These are phyloP conservation scores for Dendrophyllia cribrosa DNA, from an alignment of 64 coral and sea anemone genomes.

Conservation along the genomic window DNA sequence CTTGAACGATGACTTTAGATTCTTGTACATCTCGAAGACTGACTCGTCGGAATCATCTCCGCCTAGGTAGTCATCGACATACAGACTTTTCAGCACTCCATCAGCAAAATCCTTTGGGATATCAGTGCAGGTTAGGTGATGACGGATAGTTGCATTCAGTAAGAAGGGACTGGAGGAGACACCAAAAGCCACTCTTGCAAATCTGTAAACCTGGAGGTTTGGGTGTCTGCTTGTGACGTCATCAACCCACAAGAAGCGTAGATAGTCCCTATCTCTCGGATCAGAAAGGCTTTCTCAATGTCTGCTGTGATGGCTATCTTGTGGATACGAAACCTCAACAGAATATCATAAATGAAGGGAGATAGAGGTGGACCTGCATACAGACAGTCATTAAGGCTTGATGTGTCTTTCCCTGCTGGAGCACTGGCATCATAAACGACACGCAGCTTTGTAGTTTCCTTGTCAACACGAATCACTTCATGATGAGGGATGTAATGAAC, in stretches of 20 bases:
- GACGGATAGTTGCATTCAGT: too few species aligned
- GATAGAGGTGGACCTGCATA: constrained; percentile 57
- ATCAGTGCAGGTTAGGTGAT: too few species aligned
- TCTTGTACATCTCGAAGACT: constrained; percentile 40
- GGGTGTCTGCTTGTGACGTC: constrained; percentile 6
- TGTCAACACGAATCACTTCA: constrained; percentile 45
- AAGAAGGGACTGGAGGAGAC: too few species aligned
- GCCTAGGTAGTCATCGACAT: too few species aligned
- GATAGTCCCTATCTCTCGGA: constrained; percentile 45
- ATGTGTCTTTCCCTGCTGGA: constrained; percentile 10
- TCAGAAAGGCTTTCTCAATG: constrained; percentile 69
- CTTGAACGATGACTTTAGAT: constrained; percentile 64
- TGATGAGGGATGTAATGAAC: too few species aligned
- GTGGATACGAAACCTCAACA: constrained; percentile 27
- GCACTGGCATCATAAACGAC: too few species aligned
- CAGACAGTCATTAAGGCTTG: constrained; percentile 41
- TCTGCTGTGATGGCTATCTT: background rate
- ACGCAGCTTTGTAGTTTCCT: too few species aligned
- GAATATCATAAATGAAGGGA: constrained; percentile 44
- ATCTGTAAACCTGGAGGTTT: constrained; percentile 32
- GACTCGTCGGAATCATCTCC: constrained; percentile 11
- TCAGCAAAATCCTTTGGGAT: too few species aligned
- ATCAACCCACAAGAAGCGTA: too few species aligned
- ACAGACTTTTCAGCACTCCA: too few species aligned
- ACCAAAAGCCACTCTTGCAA: constrained; percentile 14